A percentile compares a stretch with the other conserved stretches of the same genome.
Conservation (phyloP, 2,888 invertebrate species). For the Cepaea hortensis region DNA sequence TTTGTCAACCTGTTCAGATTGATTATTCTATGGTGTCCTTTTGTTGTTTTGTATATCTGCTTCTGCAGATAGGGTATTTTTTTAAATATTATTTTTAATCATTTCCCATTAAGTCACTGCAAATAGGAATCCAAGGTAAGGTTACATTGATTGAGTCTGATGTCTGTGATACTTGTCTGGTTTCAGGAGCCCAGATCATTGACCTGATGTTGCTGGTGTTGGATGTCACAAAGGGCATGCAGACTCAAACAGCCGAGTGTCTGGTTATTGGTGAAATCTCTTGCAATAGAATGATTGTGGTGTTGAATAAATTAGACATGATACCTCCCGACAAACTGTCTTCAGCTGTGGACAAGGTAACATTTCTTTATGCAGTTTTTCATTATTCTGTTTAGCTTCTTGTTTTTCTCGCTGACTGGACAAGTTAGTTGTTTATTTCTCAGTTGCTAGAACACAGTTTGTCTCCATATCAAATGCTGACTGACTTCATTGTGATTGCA, state of each 20-base stretch:
- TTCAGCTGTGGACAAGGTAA: slow-evolving; percentile 79
- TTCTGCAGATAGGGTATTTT: too few species aligned
- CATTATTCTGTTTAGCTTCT: not conserved
- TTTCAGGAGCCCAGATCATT: slow-evolving; percentile 83
- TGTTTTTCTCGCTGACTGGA: not conserved
- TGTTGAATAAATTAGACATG: slow-evolving; percentile 84
- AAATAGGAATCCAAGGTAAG: too few species aligned
- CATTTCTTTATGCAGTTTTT: not conserved
- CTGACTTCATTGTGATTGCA: too few species aligned
- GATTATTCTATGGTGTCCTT: too few species aligned
- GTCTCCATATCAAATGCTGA: too few species aligned
- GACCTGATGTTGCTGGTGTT: slow-evolving; percentile 84
- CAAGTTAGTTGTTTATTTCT: too few species aligned
- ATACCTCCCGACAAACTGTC: slow-evolving; percentile 78
- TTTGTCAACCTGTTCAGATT: too few species aligned
- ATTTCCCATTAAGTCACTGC: too few species aligned
- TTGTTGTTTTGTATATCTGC: too few species aligned
- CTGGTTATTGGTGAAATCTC: slow-evolving; percentile 84
- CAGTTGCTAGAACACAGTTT: too few species aligned
- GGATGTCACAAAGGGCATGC: slow-evolving; percentile 84
- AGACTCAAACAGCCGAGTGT: slow-evolving; percentile 87
- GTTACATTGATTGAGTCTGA: too few species aligned
- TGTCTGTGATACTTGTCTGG: not conserved
- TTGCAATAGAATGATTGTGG: slow-evolving; percentile 81
- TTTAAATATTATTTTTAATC: too few species aligned